A percentile compares a stretch with the other conserved stretches of the same genome.
Conservation (phyloP, 2,797 vertebrate genomes). For the Pipistrellus nathusii region DNA sequence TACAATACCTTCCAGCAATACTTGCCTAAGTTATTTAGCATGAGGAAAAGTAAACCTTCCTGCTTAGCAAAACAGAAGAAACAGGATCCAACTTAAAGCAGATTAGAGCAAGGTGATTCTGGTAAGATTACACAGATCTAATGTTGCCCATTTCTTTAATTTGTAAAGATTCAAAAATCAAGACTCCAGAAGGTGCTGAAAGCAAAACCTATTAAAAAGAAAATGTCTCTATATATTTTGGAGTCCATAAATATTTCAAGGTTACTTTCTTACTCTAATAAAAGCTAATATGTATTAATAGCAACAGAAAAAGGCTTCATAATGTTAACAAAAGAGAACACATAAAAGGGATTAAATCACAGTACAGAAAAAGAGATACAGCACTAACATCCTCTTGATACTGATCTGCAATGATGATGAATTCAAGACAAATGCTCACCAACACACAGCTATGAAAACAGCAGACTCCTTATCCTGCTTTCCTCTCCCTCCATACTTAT, state of each 20-base stretch:
- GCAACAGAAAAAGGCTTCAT: neutral
- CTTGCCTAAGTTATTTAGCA: neutral
- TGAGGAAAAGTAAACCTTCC: slow-evolving; percentile 50
- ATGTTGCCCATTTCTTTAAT: slow-evolving; percentile 28
- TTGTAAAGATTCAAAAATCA: slow-evolving; percentile 56
- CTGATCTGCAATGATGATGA: slow-evolving; percentile 26
- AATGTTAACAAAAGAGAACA: slow-evolving; percentile 10
- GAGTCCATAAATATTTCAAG: slow-evolving; percentile 1
- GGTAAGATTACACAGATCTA: slow-evolving; percentile 46
- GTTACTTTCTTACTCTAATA: slow-evolving; percentile 47
- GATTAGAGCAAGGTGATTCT: slow-evolving; percentile 14
- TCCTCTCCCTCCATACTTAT: slow-evolving; percentile 26
- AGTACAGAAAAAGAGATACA: slow-evolving; percentile 30
- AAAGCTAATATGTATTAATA: slow-evolving; percentile 41
- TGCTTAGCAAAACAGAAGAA: slow-evolving; percentile 59
- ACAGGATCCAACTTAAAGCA: slow-evolving; percentile 35
- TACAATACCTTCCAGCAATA: neutral
- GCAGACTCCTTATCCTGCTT: slow-evolving; percentile 49
- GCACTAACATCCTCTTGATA: slow-evolving; percentile 46
- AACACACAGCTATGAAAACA: slow-evolving; percentile 46
- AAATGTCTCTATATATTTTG: neutral
- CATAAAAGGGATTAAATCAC: slow-evolving; percentile 37
- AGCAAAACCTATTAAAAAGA: slow-evolving; percentile 18
- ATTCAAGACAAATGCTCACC: slow-evolving; percentile 42
- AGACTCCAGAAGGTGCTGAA: slow-evolving; percentile 40